Base-by-base conservation (phyloP, 2,113 vertebrate genomes). In the Cinclus mexicanus region DNA sequence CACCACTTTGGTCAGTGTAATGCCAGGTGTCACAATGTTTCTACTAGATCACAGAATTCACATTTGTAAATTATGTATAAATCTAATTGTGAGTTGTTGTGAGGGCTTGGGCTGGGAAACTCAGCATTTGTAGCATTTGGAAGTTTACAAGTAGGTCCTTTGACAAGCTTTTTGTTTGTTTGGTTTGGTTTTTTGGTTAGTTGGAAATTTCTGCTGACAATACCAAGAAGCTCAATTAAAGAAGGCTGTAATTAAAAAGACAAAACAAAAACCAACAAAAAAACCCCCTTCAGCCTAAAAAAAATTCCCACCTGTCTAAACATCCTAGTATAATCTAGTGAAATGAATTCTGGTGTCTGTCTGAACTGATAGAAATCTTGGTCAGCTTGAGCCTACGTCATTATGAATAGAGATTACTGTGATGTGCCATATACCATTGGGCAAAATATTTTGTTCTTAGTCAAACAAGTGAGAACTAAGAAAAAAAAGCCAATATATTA, bases 301-400 rank as follows among this genome's bases (percentile, higher is more conserved):
- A 29, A n/a, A 9, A 0, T 0, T 0, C 3, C 12, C 9, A 21
- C 20, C 8, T 88, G 10, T 28, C 22, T 55, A n/a, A 41, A 42
- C 22, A 50, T 41, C 31, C 25, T 23, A 44, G 12, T 64, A 12
- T 61, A 41, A 15, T 63, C 42, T 47, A n/a, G 31, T 88, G 78
- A 76, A 77, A 53, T 67, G 29, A 52, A 8, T 90, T 79, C 42
- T 75, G 19, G 7, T 71, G 15, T 47, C n/a, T 79, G 7, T 42
- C 28, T 77, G 60, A 90, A 37, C n/a, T 67, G 25, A 12, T 14
- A 33, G 31, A 76, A 64, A 39, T 56, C 23, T 56, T 83, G 57
- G 56, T 74, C 52, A 56, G 1, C 14, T 63, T 75, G 56, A 44
- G 14, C 35, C 29, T 61, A 0, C 2, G 0, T 49, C 50, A 74